Evolutionary conservation across 1,140 invertebrate genomes (phyloP), one percentile per base, ranked within the genome.

Genomic region (Cephus cinctus): DNA sequence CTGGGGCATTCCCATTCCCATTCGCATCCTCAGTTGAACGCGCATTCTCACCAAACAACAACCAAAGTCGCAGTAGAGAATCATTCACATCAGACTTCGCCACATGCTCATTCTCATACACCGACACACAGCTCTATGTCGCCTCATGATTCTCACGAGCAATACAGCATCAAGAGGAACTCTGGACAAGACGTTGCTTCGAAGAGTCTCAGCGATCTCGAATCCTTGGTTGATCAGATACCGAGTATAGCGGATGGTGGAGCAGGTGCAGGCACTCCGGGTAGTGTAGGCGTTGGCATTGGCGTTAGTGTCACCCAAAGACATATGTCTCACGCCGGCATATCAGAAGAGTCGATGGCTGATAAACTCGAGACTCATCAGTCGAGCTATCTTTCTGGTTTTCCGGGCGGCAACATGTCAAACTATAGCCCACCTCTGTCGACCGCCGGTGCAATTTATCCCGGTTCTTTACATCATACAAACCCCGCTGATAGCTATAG

Each of bases 201-300:
- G 1, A 93, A 93, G 69, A 92, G 89, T 61, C 75, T 94, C n/a
- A 92, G 89, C 5, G 90, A 90, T 23, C 77, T 94, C 3, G 91
- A 94, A 72, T 93, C 89, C 12, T 75, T 94, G 6, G 91, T 94
- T 15, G 90, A 94, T 76, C 91, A 94, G 78, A 94, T 94, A 68
- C 91, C 91, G 5, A 89, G 88, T 57, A 89, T 93, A 69, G 83
- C 86, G 32, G 89, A 91, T 45, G 83, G 78, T 19, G 83, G 72
- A 69, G 4, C 73, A 72, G n/a, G n/a, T n/a, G n/a, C n/a, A 40
- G 61, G 1, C 71, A 75, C 35, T 38, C 61, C 0, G 58, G 57
- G n/a, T n/a, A n/a, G n/a, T n/a, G n/a, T n/a, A n/a, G n/a, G n/a
- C n/a, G n/a, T n/a, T n/a, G n/a, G n/a, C n/a, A n/a, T n/a, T n/a